These are phyloP conservation scores for Anabas testudineus DNA, from an alignment of 2,797 vertebrate genomes.

Conservation along the genomic window DNA sequence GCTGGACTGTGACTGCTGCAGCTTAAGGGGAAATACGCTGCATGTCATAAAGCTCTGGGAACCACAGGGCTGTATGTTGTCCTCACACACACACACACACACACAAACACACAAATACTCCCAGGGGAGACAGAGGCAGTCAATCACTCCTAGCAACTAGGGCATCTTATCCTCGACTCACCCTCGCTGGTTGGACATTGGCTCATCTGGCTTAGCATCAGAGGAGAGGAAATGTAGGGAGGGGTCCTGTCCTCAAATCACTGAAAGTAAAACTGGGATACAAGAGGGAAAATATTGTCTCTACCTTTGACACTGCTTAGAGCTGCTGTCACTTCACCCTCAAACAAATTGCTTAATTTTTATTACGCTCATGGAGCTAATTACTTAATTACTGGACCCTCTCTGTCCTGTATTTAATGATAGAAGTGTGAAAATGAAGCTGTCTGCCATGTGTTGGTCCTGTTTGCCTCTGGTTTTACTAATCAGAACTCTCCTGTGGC, in stretches of 20 bases:
- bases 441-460: not conserved
- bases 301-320: not conserved
- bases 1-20: slow-evolving; percentile 40
- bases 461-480: slow-evolving; percentile 1
- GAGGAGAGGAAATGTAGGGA: slow-evolving; percentile 52
- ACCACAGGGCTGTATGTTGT: slow-evolving; percentile 55
- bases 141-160: slow-evolving; percentile 76
- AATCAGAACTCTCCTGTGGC: not conserved
- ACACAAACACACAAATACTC: slow-evolving; percentile 13
- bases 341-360: slow-evolving; percentile 9
- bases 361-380: slow-evolving; percentile 1
- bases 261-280: slow-evolving; percentile 46
- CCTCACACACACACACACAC: slow-evolving; percentile 41
- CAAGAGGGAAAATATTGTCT: slow-evolving; percentile 23
- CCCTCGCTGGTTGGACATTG: slow-evolving; percentile 54
- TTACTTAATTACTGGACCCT: not conserved
- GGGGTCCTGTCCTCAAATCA: slow-evolving; percentile 63
- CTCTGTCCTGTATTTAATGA: not conserved
- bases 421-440: fast-evolving
- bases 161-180: slow-evolving; percentile 76
- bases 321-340: slow-evolving; percentile 25
- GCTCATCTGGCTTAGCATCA: slow-evolving; percentile 66
- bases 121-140: slow-evolving; percentile 59
- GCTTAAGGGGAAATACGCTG: slow-evolving; percentile 46
- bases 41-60: slow-evolving; percentile 67